Base-by-base conservation (phyloP, 2,113 vertebrate genomes). In the Semnornis frantzii region DNA sequence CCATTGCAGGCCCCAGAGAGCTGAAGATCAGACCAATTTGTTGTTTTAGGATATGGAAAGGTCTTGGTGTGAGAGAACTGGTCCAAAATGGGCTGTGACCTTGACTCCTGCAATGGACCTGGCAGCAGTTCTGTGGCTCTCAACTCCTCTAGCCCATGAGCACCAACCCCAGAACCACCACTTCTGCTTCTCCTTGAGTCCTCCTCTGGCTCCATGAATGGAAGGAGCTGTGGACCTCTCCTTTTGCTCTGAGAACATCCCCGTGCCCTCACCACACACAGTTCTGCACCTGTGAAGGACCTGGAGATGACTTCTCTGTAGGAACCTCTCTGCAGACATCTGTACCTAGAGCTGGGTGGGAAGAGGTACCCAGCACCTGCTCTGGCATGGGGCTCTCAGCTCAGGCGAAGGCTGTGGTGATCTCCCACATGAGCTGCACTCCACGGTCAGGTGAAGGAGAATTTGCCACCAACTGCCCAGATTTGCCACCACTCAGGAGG, bases 351-450 rank as follows among this genome's bases (percentile, higher is more conserved):
- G 30, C 28, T 5, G 1, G 30, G 28, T 17, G 21, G 34, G 85
- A 34, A 23, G 52, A 7, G 20, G 42, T 9, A 6, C n/a, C 13
- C 9, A 3, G 3, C 0, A 4, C 19, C 1, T 7, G 27, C 30
- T 17, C 64, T 16, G 73, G 33, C 23, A 6, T 0, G 1, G 59
- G 30, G 7, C 23, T 7, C 8, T 5, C 66, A 24, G 79, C 73
- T 20, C 12, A 28, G 33, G 55, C 0, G 4, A 33, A 48, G 27
- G 23, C 42, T 6, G 24, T 0, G 10, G 15, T 0, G 17, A 21
- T 5, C 55, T 37, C 33, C 27, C 7, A 3, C 8, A 31, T 4
- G 27, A 33, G 54, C 2, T 9, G 23, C 18, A 5, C 52, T 5
- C 16, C 9, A 13, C 2, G 3, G 18, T 2, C 3, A 12, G 52